Evolutionary conservation across 2,797 vertebrate species (phyloP), one percentile per base, ranked within the genome.

Genomic region (Pampus argenteus): DNA sequence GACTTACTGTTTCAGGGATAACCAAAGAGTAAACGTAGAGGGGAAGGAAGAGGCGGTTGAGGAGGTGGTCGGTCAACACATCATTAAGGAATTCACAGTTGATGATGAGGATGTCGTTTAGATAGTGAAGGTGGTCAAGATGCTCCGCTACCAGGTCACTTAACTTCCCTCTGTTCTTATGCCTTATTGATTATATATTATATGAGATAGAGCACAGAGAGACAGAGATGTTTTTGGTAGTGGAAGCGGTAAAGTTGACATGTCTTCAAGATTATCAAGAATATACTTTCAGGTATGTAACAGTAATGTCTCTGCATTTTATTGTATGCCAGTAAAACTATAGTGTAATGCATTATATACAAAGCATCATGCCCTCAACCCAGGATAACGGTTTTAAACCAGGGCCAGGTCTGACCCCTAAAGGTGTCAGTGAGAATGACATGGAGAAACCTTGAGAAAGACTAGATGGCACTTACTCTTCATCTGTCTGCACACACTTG

Each of bases 61-160:
- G 96, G 45, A 99, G 91, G 92, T 99, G 98, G 83, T 99, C 98
- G 0, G 97, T 98, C 85, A 99, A 88, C 31, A 99, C 98, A 0
- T 99, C 98, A 0, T 97, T 99, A 18, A 99, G 95, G 90, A 99
- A 99, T 93, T 99, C 97, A 66, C 98, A 99, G 86, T 98, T 98
- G 89, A 99, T 99, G 82, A 97, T 99, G 47, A 99, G 96, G 76
- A 99, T 99, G 82, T 99, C 98, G 22, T 99, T 99, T 68, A 99
- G 95, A 82, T 99, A 99, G 90, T 99, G 98, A 26, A 99, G 95
- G 79, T 99, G 98, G 89, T 99, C 98, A n/a, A 99, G 94, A 87
- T 99, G 98, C 85, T 99, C 98, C 0, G 98, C 97, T 10, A 99
- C 98, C 82, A 99, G 90, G 89, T 98, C 97, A 20, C 97, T 98